Percentiles rank a stretch among this genome's conserved stretches.
These are phyloP conservation scores for Megaceryle alcyon DNA, from an alignment of 2,797 vertebrate species.

Conservation along the genomic window DNA sequence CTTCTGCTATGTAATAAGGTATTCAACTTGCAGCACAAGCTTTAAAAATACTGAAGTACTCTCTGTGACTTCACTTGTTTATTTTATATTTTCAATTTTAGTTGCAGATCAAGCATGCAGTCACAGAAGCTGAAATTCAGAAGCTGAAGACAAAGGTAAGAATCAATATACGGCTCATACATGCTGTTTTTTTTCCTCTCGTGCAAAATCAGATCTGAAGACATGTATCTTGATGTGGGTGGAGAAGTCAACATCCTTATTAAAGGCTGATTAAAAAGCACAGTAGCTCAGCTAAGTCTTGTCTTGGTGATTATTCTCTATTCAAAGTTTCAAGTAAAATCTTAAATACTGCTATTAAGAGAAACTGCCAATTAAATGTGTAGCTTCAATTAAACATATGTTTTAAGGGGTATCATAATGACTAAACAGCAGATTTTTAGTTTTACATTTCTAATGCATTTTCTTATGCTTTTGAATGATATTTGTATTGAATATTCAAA, in stretches of 20 bases:
- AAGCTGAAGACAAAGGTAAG: conserved; percentile 99
- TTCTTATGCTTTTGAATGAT: background rate
- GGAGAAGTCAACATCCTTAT: conserved; percentile 47
- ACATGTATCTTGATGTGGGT: conserved; percentile 31
- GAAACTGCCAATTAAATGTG: background rate
- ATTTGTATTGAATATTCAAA: background rate
- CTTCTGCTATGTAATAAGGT: conserved; percentile 69
- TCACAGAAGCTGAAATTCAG: conserved; percentile 99
- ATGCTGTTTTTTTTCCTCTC: background rate
- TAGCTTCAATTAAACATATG: background rate
- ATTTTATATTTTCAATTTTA: conserved; percentile 82
- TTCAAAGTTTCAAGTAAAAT: conserved; percentile 21
- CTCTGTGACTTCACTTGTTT: conserved; percentile 71
- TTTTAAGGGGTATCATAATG: background rate
- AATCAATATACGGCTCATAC: conserved; percentile 19
- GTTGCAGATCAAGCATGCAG: conserved; percentile 99
- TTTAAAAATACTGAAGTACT: conserved; percentile 64
- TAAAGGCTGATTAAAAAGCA: conserved; percentile 14
- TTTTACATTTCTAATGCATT: conserved; percentile 1
- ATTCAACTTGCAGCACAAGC: conserved; percentile 63
- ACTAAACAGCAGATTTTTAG: conserved; percentile 3
- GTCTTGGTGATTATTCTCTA: background rate
- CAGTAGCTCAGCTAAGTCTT: conserved; percentile 20
- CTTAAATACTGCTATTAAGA: conserved; percentile 25
- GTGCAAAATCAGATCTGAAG: conserved; percentile 27